Conservation (phyloP, 2,797 vertebrate genomes). For the Etheostoma perlongum region DNA sequence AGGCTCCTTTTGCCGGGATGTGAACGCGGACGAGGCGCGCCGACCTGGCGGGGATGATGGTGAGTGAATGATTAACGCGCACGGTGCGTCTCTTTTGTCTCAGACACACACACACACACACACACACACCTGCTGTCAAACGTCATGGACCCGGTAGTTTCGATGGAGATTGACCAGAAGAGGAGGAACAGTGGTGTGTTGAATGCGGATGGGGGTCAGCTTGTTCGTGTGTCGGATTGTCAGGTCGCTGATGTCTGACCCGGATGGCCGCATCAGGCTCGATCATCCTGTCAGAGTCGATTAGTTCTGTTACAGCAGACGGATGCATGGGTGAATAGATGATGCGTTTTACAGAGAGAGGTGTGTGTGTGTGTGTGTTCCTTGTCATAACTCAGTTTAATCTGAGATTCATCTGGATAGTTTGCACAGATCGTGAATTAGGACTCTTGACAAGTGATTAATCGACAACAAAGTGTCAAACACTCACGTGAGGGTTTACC, state of each 20-base stretch:
- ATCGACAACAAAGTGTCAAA: too few species aligned
- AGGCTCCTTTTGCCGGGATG: conserved; percentile 30
- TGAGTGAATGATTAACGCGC: conserved; percentile 49
- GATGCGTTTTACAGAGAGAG: neutral
- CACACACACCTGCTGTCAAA: conserved; percentile 36
- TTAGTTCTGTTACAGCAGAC: neutral
- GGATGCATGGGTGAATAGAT: conserved; percentile 3
- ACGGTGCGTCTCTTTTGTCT: conserved; percentile 49
- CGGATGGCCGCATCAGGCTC: conserved; percentile 45
- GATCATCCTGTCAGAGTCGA: conserved; percentile 28
- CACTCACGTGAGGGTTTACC: too few species aligned
- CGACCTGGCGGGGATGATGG: conserved; percentile 52
- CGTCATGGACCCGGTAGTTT: neutral
- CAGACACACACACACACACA: neutral
- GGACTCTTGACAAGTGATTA: too few species aligned
- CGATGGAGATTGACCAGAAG: neutral
- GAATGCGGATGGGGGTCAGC: conserved; percentile 25
- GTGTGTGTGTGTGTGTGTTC: too few species aligned
- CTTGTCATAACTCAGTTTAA: too few species aligned
- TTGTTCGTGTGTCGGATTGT: conserved; percentile 23
- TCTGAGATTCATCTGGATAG: too few species aligned
- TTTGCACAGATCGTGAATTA: too few species aligned
- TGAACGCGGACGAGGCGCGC: conserved; percentile 55
- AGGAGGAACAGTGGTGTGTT: neutral
- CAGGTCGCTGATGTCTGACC: conserved; percentile 45